These are phyloP conservation scores for Blastomussa wellsi DNA, from an alignment of 92 coral and sea anemone species.

Conservation along the genomic window DNA sequence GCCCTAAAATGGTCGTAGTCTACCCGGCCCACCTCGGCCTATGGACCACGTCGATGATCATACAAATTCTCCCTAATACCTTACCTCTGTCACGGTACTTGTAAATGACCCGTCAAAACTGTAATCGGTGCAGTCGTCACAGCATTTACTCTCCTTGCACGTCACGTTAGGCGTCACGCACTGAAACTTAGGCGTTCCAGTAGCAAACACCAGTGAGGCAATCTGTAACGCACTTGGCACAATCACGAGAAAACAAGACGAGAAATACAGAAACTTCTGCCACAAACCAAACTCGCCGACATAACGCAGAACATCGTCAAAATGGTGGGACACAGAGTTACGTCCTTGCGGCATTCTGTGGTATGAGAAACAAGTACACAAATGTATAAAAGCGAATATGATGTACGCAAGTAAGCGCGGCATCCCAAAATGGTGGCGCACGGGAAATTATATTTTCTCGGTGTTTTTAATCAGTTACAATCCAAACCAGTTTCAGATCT, in stretches of 20 bases:
- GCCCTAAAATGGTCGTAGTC: too few species aligned
- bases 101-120: slow-evolving; percentile 56
- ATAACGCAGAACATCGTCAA: slow-evolving; percentile 70
- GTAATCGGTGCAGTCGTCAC: slow-evolving; percentile 68
- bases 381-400: neutral
- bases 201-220: slow-evolving; percentile 77
- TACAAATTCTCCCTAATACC: neutral
- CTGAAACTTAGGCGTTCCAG: slow-evolving; percentile 68
- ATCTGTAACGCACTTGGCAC: slow-evolving; percentile 75
- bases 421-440: too few species aligned
- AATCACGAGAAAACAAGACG: slow-evolving; percentile 66
- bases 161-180: slow-evolving; percentile 51
- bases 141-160: slow-evolving; percentile 69
- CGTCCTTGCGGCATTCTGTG: slow-evolving; percentile 20
- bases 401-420: too few species aligned
- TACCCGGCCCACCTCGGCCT: too few species aligned
- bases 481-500: too few species aligned
- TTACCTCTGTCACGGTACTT: slow-evolving; percentile 80
- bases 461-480: too few species aligned
- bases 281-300: slow-evolving; percentile 84
- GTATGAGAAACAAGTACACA: neutral
- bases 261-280: slow-evolving; percentile 64
- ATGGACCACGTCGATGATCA: too few species aligned
- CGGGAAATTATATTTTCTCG: too few species aligned
- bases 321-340: slow-evolving; percentile 1